Evolutionary conservation across 2,113 vertebrate genomes (phyloP).

Genomic region (Ondatra zibethicus): DNA sequence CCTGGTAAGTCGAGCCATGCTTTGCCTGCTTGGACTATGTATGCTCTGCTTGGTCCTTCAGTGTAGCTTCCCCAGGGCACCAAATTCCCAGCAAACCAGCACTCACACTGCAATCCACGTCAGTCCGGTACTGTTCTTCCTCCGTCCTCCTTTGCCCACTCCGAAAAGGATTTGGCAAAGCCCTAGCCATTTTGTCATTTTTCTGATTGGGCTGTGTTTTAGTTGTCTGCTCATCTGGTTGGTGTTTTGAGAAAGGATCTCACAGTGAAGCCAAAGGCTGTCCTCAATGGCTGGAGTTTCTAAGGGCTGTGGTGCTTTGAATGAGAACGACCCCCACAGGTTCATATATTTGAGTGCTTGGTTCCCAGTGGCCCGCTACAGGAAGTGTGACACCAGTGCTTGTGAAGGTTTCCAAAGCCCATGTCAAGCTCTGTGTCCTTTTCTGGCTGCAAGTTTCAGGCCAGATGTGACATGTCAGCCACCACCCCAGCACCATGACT

Average conservation of each 20-base stretch:
- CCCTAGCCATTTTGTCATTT: not conserved
- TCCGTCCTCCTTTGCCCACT: not conserved
- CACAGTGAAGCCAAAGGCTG: not conserved
- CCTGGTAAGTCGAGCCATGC: constrained; percentile 3
- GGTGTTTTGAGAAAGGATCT: not conserved
- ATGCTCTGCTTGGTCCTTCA: not conserved
- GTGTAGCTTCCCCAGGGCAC: not conserved
- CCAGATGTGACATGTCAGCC: not conserved
- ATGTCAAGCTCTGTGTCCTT: not conserved
- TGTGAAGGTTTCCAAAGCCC: not conserved
- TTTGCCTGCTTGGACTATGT: not conserved
- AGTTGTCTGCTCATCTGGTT: not conserved
- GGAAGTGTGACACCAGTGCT: not conserved
- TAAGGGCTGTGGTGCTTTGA: not conserved
- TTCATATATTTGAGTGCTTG: not conserved
- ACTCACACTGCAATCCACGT: not conserved
- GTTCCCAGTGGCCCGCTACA: not conserved
- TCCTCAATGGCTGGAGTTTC: not conserved
- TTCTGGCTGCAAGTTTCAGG: not conserved
- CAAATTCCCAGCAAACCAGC: not conserved
- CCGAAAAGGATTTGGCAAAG: not conserved
- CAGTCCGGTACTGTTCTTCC: not conserved
- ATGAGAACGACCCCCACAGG: not conserved
- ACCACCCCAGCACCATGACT: not conserved
- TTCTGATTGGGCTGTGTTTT: not conserved